These are phyloP conservation scores for Drosophila anceps DNA, from an alignment of 2,888 invertebrate species.

Conservation along the genomic window DNA sequence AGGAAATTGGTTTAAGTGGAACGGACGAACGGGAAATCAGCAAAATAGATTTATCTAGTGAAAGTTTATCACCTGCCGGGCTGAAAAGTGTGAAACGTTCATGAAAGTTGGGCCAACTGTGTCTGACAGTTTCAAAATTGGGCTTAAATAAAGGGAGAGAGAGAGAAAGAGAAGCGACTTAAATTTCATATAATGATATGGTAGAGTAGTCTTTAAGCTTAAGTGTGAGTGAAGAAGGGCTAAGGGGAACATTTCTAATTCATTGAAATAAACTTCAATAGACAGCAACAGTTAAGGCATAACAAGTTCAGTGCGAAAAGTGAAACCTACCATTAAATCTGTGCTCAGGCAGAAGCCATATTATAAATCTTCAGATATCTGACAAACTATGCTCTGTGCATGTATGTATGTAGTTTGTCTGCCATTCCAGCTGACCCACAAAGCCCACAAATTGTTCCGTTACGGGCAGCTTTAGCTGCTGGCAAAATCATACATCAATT, in stretches of 20 bases:
- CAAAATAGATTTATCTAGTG: slow-evolving; percentile 49
- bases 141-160: neutral
- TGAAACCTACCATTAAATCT: slow-evolving; percentile 23
- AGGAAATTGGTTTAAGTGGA: slow-evolving; percentile 68
- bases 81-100: slow-evolving; percentile 23
- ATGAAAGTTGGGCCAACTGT: slow-evolving; percentile 31
- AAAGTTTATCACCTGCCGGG: slow-evolving; percentile 60
- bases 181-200: neutral
- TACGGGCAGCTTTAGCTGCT: slow-evolving; percentile 30
- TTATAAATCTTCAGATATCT: slow-evolving; percentile 61
- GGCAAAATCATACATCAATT: slow-evolving; percentile 77
- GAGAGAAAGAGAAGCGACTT: slow-evolving; percentile 6
- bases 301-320: neutral
- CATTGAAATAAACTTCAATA: neutral
- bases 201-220: neutral
- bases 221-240: no score
- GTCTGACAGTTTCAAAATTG: slow-evolving; percentile 45
- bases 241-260: neutral
- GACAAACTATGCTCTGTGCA: slow-evolving; percentile 34
- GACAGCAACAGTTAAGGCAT: neutral
- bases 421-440: neutral
- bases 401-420: slow-evolving; percentile 40
- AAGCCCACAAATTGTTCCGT: slow-evolving; percentile 3
- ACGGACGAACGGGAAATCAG: slow-evolving; percentile 30
- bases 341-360: slow-evolving; percentile 13